Evolutionary conservation across 1,140 invertebrate genomes (phyloP).

Genomic region (Lanistes nyassanus): DNA sequence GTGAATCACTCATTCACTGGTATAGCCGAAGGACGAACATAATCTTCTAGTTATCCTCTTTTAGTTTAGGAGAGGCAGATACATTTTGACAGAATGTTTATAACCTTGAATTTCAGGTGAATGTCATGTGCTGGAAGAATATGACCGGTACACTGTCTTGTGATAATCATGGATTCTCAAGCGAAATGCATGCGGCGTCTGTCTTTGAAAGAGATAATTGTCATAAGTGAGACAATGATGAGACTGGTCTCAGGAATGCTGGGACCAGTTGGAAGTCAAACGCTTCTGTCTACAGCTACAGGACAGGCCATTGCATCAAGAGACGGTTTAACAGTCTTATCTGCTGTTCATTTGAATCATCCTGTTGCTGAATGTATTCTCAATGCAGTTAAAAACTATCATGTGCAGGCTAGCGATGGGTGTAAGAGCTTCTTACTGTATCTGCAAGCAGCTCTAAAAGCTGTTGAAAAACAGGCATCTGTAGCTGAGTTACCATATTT

Average conservation of each 20-base stretch:
- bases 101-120: too few relatives aligned
- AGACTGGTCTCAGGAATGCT: constrained; percentile 33
- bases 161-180: not conserved
- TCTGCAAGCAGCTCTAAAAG: constrained; percentile 31
- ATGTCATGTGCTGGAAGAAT: too few relatives aligned
- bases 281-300: constrained; percentile 31
- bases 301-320: constrained; percentile 43
- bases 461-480: constrained; percentile 21
- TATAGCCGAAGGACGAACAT: too few relatives aligned
- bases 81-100: too few relatives aligned
- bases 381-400: constrained; percentile 21
- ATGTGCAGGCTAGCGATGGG: constrained; percentile 36
- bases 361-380: constrained; percentile 43
- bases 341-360: constrained; percentile 37
- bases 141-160: not conserved
- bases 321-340: constrained; percentile 43
- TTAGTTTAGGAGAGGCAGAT: too few relatives aligned
- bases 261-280: constrained; percentile 35
- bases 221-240: constrained; percentile 20
- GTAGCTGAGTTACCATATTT: not conserved
- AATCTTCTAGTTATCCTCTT: too few relatives aligned
- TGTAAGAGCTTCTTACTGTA: constrained; percentile 50
- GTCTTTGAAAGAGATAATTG: not conserved
- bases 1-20: too few relatives aligned
- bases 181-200: not conserved